These are phyloP conservation scores for Loriculus beryllinus DNA, from an alignment of 2,797 vertebrate species.

Conservation along the genomic window DNA sequence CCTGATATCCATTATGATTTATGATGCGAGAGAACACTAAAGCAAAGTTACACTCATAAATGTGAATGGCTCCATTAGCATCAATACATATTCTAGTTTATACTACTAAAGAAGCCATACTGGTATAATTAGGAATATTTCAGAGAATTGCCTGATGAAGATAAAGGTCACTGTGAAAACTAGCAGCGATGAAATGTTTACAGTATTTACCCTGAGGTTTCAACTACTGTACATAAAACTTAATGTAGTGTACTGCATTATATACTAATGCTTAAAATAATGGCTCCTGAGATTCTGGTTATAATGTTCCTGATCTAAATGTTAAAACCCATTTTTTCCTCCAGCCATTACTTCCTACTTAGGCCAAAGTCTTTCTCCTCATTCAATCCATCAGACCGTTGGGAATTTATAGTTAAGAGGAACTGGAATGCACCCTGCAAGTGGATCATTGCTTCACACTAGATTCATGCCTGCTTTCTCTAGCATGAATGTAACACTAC, in stretches of 20 bases:
- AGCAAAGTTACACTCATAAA: constrained; percentile 31
- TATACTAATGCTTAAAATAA: constrained; percentile 25
- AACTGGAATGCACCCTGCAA: not conserved
- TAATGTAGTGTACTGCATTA: constrained; percentile 23
- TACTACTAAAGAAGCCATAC: not conserved
- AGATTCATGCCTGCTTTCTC: not conserved
- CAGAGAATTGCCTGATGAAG: constrained; percentile 19
- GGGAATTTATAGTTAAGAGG: not conserved
- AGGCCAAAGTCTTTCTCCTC: not conserved
- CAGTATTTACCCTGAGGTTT: not conserved
- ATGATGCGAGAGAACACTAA: not conserved
- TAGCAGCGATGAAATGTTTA: constrained; percentile 4
- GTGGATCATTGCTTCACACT: not conserved
- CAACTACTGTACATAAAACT: constrained; percentile 30
- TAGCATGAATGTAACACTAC: not conserved
- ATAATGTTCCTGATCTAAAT: not conserved
- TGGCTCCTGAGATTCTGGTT: not conserved
- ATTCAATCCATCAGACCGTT: not conserved
- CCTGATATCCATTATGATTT: not conserved
- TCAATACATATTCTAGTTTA: not conserved
- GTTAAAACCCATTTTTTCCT: not conserved
- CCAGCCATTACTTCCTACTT: not conserved
- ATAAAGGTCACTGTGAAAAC: constrained; percentile 32
- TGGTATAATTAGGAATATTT: not conserved
- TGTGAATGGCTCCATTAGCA: constrained; percentile 15